Evolutionary conservation across 2,113 vertebrate genomes (phyloP).

Genomic region (Pluvianellus socialis): DNA sequence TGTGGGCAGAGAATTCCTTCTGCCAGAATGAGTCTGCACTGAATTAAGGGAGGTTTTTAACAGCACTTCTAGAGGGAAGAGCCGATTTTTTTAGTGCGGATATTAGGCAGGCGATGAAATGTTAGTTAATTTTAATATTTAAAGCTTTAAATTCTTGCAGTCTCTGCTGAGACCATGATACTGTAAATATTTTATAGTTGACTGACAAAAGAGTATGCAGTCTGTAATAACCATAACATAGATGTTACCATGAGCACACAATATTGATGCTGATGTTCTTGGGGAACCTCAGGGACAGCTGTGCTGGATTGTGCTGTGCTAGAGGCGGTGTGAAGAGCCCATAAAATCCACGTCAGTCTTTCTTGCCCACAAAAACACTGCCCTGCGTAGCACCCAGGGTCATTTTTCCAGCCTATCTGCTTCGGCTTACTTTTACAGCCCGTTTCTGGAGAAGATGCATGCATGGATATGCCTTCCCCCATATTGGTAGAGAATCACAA

Average conservation of each 20-base stretch:
- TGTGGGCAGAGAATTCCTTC: not conserved
- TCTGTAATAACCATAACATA: not conserved
- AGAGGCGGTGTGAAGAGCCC: not conserved
- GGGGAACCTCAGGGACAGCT: not conserved
- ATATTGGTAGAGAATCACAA: not conserved
- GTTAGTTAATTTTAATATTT: constrained; percentile 12
- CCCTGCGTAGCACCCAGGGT: not conserved
- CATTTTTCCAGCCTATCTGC: not conserved
- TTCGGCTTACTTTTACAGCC: not conserved
- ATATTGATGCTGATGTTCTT: not conserved
- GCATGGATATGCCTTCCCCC: rapidly evolving
- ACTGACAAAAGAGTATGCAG: not conserved
- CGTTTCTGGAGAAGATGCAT: not conserved
- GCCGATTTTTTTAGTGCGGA: not conserved
- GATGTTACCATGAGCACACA: not conserved
- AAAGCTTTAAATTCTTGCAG: not conserved
- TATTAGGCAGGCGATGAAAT: not conserved
- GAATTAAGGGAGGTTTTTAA: not conserved
- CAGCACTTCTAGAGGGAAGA: not conserved
- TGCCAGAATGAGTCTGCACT: not conserved
- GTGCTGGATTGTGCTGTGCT: not conserved
- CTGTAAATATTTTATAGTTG: constrained; percentile 27
- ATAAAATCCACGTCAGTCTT: not conserved
- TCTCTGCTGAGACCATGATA: not conserved
- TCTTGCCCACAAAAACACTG: not conserved